Evolutionary conservation across 1,140 invertebrate species (phyloP).

Genomic region (Rhopalosiphum padi): DNA sequence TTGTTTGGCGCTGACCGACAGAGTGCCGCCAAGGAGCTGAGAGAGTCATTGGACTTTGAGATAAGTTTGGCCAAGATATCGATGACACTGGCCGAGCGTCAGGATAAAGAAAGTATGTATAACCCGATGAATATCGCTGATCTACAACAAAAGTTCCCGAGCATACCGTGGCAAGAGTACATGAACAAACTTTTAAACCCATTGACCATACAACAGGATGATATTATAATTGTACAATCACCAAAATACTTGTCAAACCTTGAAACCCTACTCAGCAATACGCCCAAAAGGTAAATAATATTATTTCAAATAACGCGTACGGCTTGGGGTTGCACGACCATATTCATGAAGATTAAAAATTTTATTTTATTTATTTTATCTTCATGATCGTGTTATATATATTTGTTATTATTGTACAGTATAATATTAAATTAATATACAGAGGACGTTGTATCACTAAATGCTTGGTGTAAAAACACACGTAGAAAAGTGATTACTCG

Average conservation of each 20-base stretch:
- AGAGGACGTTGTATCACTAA: too few species aligned
- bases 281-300: constrained; percentile 67
- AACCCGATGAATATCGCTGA: constrained; percentile 86
- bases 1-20: constrained; percentile 81
- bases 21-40: constrained; percentile 75
- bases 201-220: constrained; percentile 71
- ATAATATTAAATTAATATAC: too few species aligned
- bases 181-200: constrained; percentile 77
- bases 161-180: constrained; percentile 82
- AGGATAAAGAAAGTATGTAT: constrained; percentile 89
- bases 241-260: constrained; percentile 78
- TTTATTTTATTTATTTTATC: too few species aligned
- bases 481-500: too few species aligned
- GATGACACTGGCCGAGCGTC: constrained; percentile 84
- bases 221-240: constrained; percentile 81
- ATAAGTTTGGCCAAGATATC: constrained; percentile 92
- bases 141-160: constrained; percentile 76
- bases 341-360: too few species aligned
- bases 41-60: constrained; percentile 88
- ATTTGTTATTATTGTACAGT: too few species aligned
- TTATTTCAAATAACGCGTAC: background rate
- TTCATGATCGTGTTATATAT: too few species aligned
- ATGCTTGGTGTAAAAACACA: too few species aligned
- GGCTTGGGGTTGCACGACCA: too few species aligned
- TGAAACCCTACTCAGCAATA: constrained; percentile 68